phyloP scores from a whole-genome alignment of 2,888 invertebrate species.

The Drosophila merina region DNA sequence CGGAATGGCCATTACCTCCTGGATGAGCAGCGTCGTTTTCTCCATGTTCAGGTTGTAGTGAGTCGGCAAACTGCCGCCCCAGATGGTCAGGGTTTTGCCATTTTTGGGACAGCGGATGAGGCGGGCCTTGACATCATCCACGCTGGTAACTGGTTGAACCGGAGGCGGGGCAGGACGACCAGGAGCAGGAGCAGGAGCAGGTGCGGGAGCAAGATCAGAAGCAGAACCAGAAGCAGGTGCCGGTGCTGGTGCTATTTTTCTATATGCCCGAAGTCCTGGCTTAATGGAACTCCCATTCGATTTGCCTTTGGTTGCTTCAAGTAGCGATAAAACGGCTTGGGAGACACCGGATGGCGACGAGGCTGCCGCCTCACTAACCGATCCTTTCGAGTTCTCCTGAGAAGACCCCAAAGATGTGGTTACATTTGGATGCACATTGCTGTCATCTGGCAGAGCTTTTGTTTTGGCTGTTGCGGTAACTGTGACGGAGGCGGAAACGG shows the following conservation, averaged over 20 bases:
- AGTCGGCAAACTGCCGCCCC: slow-evolving; percentile 11
- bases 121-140: slow-evolving; percentile 52
- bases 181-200: neutral
- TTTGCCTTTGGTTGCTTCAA: neutral
- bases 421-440: too few species aligned
- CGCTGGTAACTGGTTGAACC: neutral
- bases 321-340: neutral
- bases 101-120: slow-evolving; percentile 24
- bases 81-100: slow-evolving; percentile 43
- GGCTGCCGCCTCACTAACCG: neutral
- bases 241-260: neutral
- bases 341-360: neutral
- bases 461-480: neutral
- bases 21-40: slow-evolving; percentile 58
- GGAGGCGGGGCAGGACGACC: too few species aligned
- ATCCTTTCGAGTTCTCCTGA: neutral
- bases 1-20: slow-evolving; percentile 72
- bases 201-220: neutral
- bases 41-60: slow-evolving; percentile 56
- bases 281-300: neutral
- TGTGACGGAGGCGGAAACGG: neutral
- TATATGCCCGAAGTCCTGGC: neutral
- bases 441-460: neutral
- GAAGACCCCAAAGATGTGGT: neutral
- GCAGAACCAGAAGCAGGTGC: too few species aligned